Percentiles rank a stretch among this genome's conserved stretches.
These are phyloP conservation scores for Zophobas atratus DNA, from an alignment of 1,140 invertebrate species.

Conservation along the genomic window DNA sequence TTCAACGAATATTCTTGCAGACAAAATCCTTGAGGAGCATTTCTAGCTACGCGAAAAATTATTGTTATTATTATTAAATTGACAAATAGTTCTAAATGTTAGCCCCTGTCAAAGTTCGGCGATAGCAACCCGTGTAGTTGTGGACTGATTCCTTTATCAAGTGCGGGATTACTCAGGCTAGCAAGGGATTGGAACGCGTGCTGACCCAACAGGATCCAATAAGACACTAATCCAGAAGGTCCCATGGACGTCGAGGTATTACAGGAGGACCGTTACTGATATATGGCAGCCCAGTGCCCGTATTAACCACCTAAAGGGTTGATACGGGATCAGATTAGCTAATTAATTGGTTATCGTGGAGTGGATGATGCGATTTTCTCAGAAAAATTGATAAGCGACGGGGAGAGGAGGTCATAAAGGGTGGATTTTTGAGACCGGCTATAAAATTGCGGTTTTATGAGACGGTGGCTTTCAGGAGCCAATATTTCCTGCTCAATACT, in stretches of 20 bases:
- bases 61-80: too few species aligned
- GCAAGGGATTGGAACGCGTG: conserved; percentile 52
- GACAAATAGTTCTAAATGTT: too few species aligned
- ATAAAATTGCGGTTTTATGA: conserved; percentile 38
- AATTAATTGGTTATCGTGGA: conserved; percentile 62
- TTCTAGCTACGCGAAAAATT: too few species aligned
- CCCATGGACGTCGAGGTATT: conserved; percentile 59
- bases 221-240: conserved; percentile 61
- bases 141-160: conserved; percentile 54
- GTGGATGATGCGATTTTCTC: not conserved
- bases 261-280: conserved; percentile 52
- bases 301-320: conserved; percentile 60
- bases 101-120: too few species aligned
- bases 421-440: not conserved
- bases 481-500: conserved; percentile 42
- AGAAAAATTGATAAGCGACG: conserved; percentile 12
- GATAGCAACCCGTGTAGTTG: conserved; percentile 12
- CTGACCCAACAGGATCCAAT: conserved; percentile 59
- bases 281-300: conserved; percentile 33
- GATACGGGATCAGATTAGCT: conserved; percentile 60
- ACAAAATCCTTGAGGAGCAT: too few species aligned
- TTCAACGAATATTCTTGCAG: too few species aligned
- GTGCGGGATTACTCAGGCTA: conserved; percentile 54
- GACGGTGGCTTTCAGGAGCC: conserved; percentile 15
- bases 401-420: not conserved